phyloP scores from a whole-genome alignment of 2,113 vertebrate genomes.

The Alligator mississippiensis region DNA sequence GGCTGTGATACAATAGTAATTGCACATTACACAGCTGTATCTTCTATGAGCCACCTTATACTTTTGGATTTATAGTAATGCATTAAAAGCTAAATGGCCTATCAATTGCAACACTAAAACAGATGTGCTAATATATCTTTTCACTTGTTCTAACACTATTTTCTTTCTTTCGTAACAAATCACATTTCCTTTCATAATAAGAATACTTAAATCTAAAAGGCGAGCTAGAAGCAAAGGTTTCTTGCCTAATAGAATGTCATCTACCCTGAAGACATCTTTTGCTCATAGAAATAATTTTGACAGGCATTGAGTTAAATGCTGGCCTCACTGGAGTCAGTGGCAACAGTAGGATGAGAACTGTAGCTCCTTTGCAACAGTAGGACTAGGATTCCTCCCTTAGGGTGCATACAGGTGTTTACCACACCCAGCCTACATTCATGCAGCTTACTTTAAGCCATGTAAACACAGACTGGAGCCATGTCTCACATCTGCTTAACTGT shows the following conservation, averaged over 20 bases:
- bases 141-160: background rate
- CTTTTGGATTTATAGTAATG: background rate
- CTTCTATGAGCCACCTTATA: background rate
- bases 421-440: too few relatives aligned
- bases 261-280: background rate
- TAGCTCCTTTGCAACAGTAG: background rate
- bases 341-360: background rate
- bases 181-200: background rate
- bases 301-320: background rate
- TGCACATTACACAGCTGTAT: background rate
- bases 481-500: background rate
- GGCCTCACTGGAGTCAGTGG: background rate
- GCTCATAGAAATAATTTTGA: conserved; percentile 8
- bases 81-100: background rate
- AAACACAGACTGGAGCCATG: background rate
- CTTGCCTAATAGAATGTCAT: background rate
- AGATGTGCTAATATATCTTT: fast-evolving
- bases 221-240: background rate
- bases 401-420: background rate
- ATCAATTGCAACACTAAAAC: background rate
- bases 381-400: background rate
- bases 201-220: background rate
- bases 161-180: background rate
- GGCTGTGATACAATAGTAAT: background rate
- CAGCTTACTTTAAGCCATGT: background rate